Percentiles rank a stretch among this genome's conserved stretches.
Conservation (phyloP, 1,140 invertebrate species). For the Magallana ariakensis region DNA sequence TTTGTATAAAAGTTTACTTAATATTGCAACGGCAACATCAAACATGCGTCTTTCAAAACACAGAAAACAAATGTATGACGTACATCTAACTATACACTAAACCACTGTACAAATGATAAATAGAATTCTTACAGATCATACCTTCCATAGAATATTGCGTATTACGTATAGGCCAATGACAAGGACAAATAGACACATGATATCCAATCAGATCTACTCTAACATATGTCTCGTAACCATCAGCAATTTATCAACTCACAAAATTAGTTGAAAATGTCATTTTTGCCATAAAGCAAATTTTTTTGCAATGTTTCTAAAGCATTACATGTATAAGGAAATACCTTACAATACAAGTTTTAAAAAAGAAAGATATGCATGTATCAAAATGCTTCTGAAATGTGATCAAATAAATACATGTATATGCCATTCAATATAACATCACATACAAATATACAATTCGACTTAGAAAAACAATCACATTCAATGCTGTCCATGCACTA, state of each 20-base stretch:
- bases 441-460: neutral
- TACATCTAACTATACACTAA: neutral
- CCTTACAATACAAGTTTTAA: neutral
- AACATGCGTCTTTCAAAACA: neutral
- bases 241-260: neutral
- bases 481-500: slow-evolving; percentile 5
- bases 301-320: no score
- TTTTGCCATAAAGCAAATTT: neutral
- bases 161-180: neutral
- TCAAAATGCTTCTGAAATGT: neutral
- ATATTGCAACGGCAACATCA: neutral
- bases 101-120: neutral
- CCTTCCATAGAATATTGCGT: slow-evolving; percentile 20
- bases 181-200: no score
- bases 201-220: no score
- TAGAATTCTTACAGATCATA: neutral
- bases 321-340: neutral
- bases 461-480: neutral
- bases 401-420: slow-evolving; percentile 30
- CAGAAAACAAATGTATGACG: neutral
- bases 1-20: neutral
- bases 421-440: slow-evolving; percentile 30
- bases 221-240: neutral
- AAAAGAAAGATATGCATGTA: neutral
- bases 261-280: neutral